Base-by-base conservation (phyloP, 2,113 vertebrate species). In the Mirounga angustirostris region DNA sequence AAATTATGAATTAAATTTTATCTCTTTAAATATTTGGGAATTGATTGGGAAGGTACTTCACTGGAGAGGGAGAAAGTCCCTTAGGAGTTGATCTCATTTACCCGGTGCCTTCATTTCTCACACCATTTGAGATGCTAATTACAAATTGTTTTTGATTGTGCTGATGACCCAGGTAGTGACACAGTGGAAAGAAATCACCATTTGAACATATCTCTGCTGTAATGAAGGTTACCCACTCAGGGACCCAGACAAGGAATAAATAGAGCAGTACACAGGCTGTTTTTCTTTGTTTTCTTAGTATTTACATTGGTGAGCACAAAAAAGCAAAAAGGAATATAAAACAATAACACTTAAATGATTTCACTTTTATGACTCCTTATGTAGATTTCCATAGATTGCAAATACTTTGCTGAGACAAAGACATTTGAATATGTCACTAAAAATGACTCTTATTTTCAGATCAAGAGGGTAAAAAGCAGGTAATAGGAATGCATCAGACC, bases 71-170 rank as follows among this genome's bases (percentile, higher is more conserved):
- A 73, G 11, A 73, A 46, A 14, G 21, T 93, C 73, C 46, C 79
- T 78, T 15, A 82, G 91, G 94, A 97, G 19, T 54, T 93, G 59
- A 79, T 89, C 26, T 94, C 88, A 93, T 97, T 98, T 95, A 94
- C 93, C 92, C 94, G 65, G 33, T 80, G 69, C 78, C 86, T 97
- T 96, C 94, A 97, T 97, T 97, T 97, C 89, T 97, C 96, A 98
- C 94, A 65, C 61, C 89, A 97, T 98, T 98, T 98, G 95, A 98
- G 91, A 89, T 80, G 93, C 93, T 97, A 98, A 98, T 98, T 97
- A 84, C 95, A 94, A 93, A 93, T 93, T 69, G 81, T 26, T 93
- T 97, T 76, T 91, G 93, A 94, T 94, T 86, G 85, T 94, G 40
- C 65, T 54, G 61, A 83, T 97, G 93, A 98, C 97, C 96, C 82